A percentile compares a stretch with the other conserved stretches of the same genome.
phyloP scores from a whole-genome alignment of 1,140 invertebrate genomes.

The Luehdorfia chinensis region DNA sequence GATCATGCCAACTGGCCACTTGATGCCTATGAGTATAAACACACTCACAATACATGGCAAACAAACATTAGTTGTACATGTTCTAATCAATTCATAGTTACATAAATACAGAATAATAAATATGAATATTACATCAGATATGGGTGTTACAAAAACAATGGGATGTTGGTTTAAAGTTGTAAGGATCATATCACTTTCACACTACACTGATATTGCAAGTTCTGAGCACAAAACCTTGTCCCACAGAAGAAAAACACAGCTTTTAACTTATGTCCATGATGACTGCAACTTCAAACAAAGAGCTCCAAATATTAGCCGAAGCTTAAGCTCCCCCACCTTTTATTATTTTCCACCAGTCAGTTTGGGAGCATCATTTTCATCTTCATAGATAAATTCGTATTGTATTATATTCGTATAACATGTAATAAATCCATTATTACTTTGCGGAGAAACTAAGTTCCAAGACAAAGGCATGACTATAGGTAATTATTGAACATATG shows the following conservation, averaged over 20 bases:
- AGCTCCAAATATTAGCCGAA: conserved; percentile 5
- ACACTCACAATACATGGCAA: conserved; percentile 44
- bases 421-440: conserved; percentile 2
- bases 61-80: conserved; percentile 50
- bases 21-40: conserved; percentile 51
- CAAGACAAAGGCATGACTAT: conserved; percentile 1
- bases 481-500: conserved; percentile 6
- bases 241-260: conserved; percentile 5
- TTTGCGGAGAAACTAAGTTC: neutral
- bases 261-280: conserved; percentile 3
- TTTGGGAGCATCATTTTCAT: no score
- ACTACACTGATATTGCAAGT: conserved; percentile 12
- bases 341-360: no score
- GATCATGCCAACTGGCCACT: conserved; percentile 61
- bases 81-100: conserved; percentile 29
- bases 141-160: conserved; percentile 3
- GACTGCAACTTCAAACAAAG: conserved; percentile 11
- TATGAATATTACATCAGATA: conserved; percentile 7
- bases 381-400: conserved; percentile 1
- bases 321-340: no score
- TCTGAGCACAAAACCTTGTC: conserved; percentile 11
- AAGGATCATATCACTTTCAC: conserved; percentile 11
- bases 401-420: conserved; percentile 1
- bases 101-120: conserved; percentile 14
- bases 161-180: conserved; percentile 1